These are phyloP conservation scores for Cantharis rufa DNA, from an alignment of 2,888 invertebrate species.

Conservation along the genomic window DNA sequence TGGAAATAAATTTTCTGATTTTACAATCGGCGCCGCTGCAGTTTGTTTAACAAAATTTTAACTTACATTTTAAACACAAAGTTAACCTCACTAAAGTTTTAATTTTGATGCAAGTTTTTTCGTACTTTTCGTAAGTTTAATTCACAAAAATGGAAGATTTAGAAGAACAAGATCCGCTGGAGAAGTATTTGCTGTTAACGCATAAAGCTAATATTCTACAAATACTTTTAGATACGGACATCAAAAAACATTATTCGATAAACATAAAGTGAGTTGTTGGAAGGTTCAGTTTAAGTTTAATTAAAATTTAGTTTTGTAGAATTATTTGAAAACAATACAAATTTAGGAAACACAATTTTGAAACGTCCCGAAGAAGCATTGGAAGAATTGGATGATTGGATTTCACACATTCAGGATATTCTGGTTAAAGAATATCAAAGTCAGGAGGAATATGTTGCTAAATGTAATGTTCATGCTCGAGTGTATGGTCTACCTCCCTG, in stretches of 20 bases:
- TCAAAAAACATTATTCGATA: slow-evolving; percentile 66
- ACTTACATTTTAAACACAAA: neutral
- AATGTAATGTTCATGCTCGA: slow-evolving; percentile 70
- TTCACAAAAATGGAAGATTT: neutral
- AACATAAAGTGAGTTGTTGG: slow-evolving; percentile 68
- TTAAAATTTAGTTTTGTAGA: slow-evolving; percentile 66
- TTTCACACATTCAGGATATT: slow-evolving; percentile 64
- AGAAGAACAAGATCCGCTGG: slow-evolving; percentile 7
- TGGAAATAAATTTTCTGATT: neutral
- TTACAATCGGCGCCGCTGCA: neutral
- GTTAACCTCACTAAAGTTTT: neutral
- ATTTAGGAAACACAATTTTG: slow-evolving; percentile 70
- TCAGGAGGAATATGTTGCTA: slow-evolving; percentile 54
- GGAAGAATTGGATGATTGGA: slow-evolving; percentile 65
- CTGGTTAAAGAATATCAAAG: slow-evolving; percentile 56
- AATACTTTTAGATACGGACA: slow-evolving; percentile 66
- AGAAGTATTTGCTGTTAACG: slow-evolving; percentile 63
- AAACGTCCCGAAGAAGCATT: slow-evolving; percentile 66
- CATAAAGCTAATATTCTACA: slow-evolving; percentile 65
- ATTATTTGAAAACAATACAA: slow-evolving; percentile 69
- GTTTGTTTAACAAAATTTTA: neutral
- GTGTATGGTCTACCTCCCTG: slow-evolving; percentile 70
- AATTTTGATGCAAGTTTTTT: neutral
- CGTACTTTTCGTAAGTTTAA: neutral
- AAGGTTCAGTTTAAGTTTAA: neutral